phyloP scores from a whole-genome alignment of 1,140 invertebrate genomes.

The Aphis craccivora region DNA sequence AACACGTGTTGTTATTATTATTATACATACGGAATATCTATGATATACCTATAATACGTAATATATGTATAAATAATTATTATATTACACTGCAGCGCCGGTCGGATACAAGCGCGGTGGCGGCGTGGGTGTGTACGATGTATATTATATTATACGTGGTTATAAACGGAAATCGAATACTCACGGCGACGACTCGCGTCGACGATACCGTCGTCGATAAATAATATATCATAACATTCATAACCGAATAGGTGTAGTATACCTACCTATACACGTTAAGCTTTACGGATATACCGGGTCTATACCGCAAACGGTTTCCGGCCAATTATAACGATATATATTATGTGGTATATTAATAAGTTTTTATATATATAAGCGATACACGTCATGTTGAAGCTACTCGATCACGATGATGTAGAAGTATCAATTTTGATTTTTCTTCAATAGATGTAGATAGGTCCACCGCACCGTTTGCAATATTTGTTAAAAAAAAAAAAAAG shows the following conservation, averaged over 20 bases:
- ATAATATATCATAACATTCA: too few relatives aligned
- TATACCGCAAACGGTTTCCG: background rate
- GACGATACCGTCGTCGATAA: background rate
- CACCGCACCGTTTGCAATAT: background rate
- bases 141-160: background rate
- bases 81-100: background rate
- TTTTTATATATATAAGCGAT: background rate
- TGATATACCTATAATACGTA: background rate
- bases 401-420: background rate
- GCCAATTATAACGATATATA: background rate
- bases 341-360: background rate
- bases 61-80: background rate
- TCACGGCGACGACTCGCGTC: background rate
- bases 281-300: background rate
- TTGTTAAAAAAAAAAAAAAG: background rate
- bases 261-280: constrained; percentile 1
- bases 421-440: background rate
- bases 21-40: background rate
- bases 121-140: background rate
- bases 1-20: constrained; percentile 15
- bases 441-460: background rate
- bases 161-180: background rate
- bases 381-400: background rate
- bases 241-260: background rate
- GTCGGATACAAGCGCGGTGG: background rate